These are phyloP conservation scores for Camponotus pennsylvanicus DNA, from an alignment of 1,140 invertebrate genomes.

Conservation along the genomic window DNA sequence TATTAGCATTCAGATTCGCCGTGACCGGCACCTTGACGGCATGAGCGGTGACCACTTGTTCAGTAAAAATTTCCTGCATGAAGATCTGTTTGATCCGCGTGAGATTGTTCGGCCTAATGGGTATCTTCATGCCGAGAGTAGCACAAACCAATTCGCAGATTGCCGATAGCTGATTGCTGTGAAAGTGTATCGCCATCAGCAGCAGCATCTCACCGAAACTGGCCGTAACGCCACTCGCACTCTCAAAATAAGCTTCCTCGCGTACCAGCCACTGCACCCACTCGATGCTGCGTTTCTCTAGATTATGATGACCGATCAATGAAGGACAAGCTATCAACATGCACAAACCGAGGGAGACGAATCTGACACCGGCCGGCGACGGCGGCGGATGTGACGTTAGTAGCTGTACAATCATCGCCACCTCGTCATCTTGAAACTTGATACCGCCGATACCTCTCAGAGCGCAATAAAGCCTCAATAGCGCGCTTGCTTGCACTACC, in stretches of 20 bases:
- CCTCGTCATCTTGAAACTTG: constrained; percentile 98
- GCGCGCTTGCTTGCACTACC: constrained; percentile 93
- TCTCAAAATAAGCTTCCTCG: constrained; percentile 95
- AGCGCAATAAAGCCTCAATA: constrained; percentile 96
- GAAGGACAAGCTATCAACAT: constrained; percentile 98
- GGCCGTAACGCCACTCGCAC: constrained; percentile 91
- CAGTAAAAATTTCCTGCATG: constrained; percentile 98
- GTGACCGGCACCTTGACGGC: constrained; percentile 98
- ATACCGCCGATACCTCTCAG: constrained; percentile 96
- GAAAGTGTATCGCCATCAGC: constrained; percentile 98
- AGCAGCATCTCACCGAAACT: constrained; percentile 99
- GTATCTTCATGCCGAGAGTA: constrained; percentile 98
- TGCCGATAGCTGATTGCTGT: constrained; percentile 96
- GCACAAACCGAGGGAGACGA: constrained; percentile 97
- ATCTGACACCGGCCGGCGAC: constrained; percentile 95
- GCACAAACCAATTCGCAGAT: constrained; percentile 97
- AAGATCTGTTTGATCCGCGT: constrained; percentile 97
- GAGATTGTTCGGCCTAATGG: constrained; percentile 96
- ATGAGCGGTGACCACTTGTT: constrained; percentile 98
- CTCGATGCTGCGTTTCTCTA: constrained; percentile 96
- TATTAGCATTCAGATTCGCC: constrained; percentile 94
- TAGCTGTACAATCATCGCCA: constrained; percentile 93
- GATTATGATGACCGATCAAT: constrained; percentile 91
- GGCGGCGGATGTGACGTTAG: constrained; percentile 96
- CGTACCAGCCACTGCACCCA: constrained; percentile 98